Evolutionary conservation across 2,113 vertebrate genomes (phyloP).

Genomic region (Dunckerocampus dactyliophorus): DNA sequence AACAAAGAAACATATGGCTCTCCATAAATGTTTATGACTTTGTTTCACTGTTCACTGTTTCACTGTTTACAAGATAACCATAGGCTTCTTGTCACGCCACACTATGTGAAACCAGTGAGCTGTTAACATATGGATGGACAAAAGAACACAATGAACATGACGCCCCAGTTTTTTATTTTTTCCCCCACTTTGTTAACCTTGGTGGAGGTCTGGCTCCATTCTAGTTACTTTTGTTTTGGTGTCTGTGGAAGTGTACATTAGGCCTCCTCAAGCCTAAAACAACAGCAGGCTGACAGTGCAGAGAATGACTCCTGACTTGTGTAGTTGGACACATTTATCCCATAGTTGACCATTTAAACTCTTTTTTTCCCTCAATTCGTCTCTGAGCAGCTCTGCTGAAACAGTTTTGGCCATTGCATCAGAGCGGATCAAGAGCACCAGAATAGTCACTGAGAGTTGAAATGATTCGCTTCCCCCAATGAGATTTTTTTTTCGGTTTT

Average conservation of each 20-base stretch:
- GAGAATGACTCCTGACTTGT: conserved; percentile 17
- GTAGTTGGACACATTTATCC: conserved; percentile 41
- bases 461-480: conserved; percentile 53
- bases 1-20: too few relatives aligned
- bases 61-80: too few relatives aligned
- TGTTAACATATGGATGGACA: too few relatives aligned
- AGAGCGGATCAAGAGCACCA: conserved; percentile 57
- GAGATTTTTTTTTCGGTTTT: conserved; percentile 41
- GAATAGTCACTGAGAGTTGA: conserved; percentile 52
- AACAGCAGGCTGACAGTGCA: conserved; percentile 25
- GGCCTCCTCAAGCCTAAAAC: conserved; percentile 18
- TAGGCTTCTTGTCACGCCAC: too few relatives aligned
- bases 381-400: conserved; percentile 30
- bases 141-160: too few relatives aligned
- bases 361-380: neutral
- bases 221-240: neutral
- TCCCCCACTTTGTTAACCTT: too few relatives aligned
- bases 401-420: conserved; percentile 47
- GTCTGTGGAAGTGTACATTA: neutral
- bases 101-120: too few relatives aligned
- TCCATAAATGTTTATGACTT: too few relatives aligned
- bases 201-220: neutral
- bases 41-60: too few relatives aligned
- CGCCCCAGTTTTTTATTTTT: too few relatives aligned
- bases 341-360: conserved; percentile 38